phyloP scores from a whole-genome alignment of 2,113 vertebrate species.

The Ammodytes dubius region DNA sequence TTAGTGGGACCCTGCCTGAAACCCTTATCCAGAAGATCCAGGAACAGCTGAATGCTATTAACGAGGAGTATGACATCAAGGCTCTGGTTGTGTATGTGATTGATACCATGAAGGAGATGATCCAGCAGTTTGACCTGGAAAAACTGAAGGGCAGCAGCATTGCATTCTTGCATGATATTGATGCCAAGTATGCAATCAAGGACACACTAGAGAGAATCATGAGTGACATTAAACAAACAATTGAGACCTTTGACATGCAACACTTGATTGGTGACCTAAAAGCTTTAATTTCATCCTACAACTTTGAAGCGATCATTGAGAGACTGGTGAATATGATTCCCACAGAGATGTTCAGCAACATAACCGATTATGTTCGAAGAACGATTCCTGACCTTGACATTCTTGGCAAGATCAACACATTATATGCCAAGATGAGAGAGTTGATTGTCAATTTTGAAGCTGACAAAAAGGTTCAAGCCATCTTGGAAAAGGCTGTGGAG shows the following conservation, averaged over 20 bases:
- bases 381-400: neutral
- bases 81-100: neutral
- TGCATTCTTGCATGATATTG: neutral
- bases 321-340: neutral
- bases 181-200: neutral
- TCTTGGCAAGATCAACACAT: neutral
- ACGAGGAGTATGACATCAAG: neutral
- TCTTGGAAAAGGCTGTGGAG: neutral
- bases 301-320: neutral
- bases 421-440: neutral
- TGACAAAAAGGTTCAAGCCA: neutral
- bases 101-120: neutral
- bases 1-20: neutral
- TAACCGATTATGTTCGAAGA: neutral
- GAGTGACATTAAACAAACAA: neutral
- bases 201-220: neutral
- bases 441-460: neutral
- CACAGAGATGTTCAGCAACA: neutral
- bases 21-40: neutral
- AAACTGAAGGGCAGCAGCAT: constrained; percentile 15
- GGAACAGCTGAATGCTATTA: neutral
- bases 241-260: neutral
- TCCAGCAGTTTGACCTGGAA: constrained; percentile 15
- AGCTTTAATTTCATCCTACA: neutral
- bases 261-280: neutral